Percentiles rank a stretch among this genome's conserved stretches.
phyloP scores from a whole-genome alignment of 2,797 vertebrate genomes.

The Pogoniulus pusillus region DNA sequence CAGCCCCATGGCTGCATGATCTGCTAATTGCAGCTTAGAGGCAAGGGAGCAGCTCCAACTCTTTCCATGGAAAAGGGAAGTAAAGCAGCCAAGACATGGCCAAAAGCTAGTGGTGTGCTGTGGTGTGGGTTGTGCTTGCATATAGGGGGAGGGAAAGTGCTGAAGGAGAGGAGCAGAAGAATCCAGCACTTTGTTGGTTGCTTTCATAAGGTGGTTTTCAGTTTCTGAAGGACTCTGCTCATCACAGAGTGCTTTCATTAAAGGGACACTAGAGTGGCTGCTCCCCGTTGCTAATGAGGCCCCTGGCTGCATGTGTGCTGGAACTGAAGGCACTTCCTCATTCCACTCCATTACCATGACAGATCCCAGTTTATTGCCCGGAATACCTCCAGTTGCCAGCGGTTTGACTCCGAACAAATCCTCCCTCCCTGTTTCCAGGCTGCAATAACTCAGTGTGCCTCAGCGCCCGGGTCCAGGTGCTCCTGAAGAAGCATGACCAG shows the following conservation, averaged over 20 bases:
- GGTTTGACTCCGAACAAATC: neutral
- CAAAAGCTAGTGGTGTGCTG: neutral
- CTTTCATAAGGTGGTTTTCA: neutral
- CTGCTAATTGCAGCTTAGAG: conserved; percentile 29
- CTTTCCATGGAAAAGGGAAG: neutral
- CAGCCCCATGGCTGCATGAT: conserved; percentile 9
- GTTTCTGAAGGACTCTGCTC: conserved; percentile 12
- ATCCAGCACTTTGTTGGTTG: neutral
- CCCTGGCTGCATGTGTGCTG: neutral
- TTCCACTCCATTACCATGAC: conserved; percentile 40
- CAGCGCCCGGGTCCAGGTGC: rapidly evolving
- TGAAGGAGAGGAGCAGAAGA: neutral
- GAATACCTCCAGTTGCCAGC: neutral
- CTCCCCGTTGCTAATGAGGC: conserved; percentile 42
- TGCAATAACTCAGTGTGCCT: neutral
- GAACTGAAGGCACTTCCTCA: neutral
- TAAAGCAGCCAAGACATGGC: neutral
- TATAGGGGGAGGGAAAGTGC: neutral
- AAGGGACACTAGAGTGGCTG: neutral
- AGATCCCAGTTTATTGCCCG: conserved; percentile 36
- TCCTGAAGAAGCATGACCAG: neutral
- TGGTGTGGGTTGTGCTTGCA: rapidly evolving
- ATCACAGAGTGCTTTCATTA: conserved; percentile 24
- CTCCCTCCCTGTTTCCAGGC: neutral
- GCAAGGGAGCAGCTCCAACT: neutral